Percentiles rank a stretch among this genome's conserved stretches.
Conservation (phyloP, 2,888 invertebrate genomes). For the Gerris lacustris region DNA sequence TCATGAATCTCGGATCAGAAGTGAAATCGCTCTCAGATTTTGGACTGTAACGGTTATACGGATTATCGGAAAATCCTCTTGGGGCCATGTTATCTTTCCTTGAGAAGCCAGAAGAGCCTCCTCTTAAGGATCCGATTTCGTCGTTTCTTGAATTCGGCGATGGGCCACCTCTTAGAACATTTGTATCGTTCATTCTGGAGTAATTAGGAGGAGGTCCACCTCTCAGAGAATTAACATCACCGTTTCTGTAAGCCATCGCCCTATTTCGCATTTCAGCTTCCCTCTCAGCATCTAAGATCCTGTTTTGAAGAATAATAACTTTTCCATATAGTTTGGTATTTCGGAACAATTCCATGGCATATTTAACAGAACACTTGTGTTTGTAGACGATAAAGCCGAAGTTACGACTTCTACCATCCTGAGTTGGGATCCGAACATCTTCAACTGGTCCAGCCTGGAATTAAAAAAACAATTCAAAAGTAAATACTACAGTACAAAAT, state of each 20-base stretch:
- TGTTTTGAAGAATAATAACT: conserved; percentile 12
- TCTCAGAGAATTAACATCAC: not conserved
- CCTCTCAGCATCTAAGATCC: not conserved
- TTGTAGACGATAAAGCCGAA: conserved; percentile 70
- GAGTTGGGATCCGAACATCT: conserved; percentile 61
- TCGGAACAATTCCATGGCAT: conserved; percentile 58
- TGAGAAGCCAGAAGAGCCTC: not conserved
- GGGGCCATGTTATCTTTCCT: not conserved
- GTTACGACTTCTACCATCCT: conserved; percentile 53
- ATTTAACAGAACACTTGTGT: conserved; percentile 61
- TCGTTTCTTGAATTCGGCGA: not conserved
- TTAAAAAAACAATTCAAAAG: conserved; percentile 24
- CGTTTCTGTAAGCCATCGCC: not conserved
- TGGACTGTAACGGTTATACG: not conserved
- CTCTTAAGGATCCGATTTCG: not conserved
- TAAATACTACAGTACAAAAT: no score
- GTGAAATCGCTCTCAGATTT: not conserved
- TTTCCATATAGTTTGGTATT: conserved; percentile 51
- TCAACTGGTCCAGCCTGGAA: conserved; percentile 66
- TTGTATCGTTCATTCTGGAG: not conserved
- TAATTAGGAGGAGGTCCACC: not conserved
- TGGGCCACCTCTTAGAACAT: not conserved
- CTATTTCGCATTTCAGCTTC: not conserved
- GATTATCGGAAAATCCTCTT: not conserved
- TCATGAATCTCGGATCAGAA: not conserved